Base-by-base conservation (phyloP, 2,888 invertebrate genomes). In the Tethea ocularis region DNA sequence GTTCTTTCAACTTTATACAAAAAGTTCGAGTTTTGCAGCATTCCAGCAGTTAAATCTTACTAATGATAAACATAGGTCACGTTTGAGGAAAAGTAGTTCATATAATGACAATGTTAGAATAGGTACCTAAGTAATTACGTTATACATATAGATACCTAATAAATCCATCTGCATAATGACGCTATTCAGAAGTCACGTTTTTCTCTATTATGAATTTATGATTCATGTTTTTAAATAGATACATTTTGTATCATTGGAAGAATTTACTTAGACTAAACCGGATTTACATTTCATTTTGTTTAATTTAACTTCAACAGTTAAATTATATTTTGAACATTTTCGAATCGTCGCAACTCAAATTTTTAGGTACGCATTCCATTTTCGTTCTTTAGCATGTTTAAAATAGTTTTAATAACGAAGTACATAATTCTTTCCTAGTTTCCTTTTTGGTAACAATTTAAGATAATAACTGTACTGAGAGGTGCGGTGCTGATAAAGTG, bases 191-290 rank as follows among this genome's bases (percentile, higher is more conserved):
- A 33, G 53, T 70, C 68, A 70, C 62, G 63, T 61, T 61, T 57
- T 61, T 63, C 52, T 59, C 36, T 59, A 58, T 59, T 53, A 56
- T 68, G 61, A 62, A 60, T 68, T 59, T 53, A 56, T 68, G 61
- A 62, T 61, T 68, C 63, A 66, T 58, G 60, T n/a, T 52, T 68
- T 66, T 57, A 67, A 71, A 69, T 69, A 72, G 69, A 69, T 69
- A 72, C 55, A 36, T 57, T 67, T 68, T 64, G 60, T 62, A 61
- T 62, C 58, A 67, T 57, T 58, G 20, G 26, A 17, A 3, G n/a
- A 36, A 58, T 60, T 57, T 56, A 52, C n/a, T n/a, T n/a, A n/a
- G n/a, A n/a, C n/a, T n/a, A n/a, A n/a, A n/a, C n/a, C n/a, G n/a
- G n/a, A n/a, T n/a, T n/a, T n/a, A n/a, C n/a, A n/a, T n/a, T n/a